phyloP scores from a whole-genome alignment of 2,797 vertebrate species.

The Crocodylus rhombifer region DNA sequence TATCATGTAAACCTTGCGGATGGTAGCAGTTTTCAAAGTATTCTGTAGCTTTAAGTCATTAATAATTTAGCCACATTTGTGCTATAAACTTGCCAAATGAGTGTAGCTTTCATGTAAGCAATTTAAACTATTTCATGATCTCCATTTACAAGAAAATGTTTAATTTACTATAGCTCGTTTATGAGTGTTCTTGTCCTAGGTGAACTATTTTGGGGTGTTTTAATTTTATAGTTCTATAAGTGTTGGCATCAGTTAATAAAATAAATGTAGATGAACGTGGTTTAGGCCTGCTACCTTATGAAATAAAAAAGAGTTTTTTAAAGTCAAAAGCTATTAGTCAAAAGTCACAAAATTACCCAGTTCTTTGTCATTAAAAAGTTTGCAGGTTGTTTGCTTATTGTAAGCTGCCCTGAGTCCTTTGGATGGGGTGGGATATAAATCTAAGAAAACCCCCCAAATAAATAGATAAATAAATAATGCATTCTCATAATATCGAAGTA shows the following conservation, averaged over 20 bases:
- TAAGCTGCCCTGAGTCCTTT: no score
- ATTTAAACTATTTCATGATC: constrained; percentile 25
- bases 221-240: not conserved
- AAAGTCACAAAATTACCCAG: no score
- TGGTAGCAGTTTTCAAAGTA: not conserved
- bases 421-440: no score
- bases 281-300: not conserved
- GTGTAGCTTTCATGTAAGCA: not conserved
- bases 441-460: no score
- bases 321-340: no score
- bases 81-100: constrained; percentile 28
- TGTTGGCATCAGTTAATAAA: not conserved
- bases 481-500: no score
- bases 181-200: not conserved
- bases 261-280: not conserved
- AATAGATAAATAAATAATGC: no score
- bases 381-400: no score
- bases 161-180: constrained; percentile 41
- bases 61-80: not conserved
- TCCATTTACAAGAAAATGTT: constrained; percentile 26
- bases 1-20: not conserved
- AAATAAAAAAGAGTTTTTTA: no score
- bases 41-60: not conserved
- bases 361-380: no score
- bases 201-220: not conserved